A percentile compares a stretch with the other conserved stretches of the same genome.
Conservation (phyloP, 1,140 invertebrate genomes). For the Tetraneura akinire region DNA sequence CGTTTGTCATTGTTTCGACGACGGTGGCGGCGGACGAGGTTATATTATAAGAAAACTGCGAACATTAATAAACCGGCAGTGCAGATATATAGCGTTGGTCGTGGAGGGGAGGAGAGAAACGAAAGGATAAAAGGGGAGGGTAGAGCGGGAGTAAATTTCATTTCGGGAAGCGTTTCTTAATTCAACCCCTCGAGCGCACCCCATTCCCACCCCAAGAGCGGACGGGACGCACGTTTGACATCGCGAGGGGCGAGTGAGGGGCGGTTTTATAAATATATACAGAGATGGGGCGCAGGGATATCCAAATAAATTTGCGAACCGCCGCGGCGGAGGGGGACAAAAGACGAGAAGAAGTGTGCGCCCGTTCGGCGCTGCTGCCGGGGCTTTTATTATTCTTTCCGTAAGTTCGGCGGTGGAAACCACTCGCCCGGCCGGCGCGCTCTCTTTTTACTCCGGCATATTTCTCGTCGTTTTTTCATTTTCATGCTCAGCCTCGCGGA, state of each 20-base stretch:
- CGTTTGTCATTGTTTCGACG: slow-evolving; percentile 32
- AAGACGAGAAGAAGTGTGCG: slow-evolving; percentile 31
- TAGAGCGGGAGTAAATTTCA: not conserved
- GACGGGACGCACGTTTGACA: not conserved
- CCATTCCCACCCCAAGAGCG: too few relatives aligned
- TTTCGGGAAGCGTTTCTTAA: slow-evolving; percentile 43
- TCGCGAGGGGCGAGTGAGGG: too few relatives aligned
- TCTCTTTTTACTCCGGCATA: slow-evolving; percentile 26
- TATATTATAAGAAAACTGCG: slow-evolving; percentile 35
- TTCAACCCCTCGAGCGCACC: slow-evolving; percentile 33
- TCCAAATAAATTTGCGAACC: slow-evolving; percentile 17
- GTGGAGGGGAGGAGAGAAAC: too few relatives aligned
- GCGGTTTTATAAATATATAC: too few relatives aligned
- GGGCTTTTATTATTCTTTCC: slow-evolving; percentile 48
- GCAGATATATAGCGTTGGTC: not conserved
- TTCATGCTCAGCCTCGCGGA: slow-evolving; percentile 31
- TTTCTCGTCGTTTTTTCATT: slow-evolving; percentile 47
- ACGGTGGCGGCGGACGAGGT: not conserved
- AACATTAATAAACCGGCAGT: slow-evolving; percentile 22
- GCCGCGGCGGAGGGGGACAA: not conserved
- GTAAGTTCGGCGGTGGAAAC: slow-evolving; percentile 32
- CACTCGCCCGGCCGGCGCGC: not conserved
- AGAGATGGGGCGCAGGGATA: not conserved
- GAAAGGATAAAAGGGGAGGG: not conserved
- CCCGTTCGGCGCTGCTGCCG: not conserved